Base-by-base conservation (phyloP, 2,888 invertebrate species). In the Corbicula japonica region DNA sequence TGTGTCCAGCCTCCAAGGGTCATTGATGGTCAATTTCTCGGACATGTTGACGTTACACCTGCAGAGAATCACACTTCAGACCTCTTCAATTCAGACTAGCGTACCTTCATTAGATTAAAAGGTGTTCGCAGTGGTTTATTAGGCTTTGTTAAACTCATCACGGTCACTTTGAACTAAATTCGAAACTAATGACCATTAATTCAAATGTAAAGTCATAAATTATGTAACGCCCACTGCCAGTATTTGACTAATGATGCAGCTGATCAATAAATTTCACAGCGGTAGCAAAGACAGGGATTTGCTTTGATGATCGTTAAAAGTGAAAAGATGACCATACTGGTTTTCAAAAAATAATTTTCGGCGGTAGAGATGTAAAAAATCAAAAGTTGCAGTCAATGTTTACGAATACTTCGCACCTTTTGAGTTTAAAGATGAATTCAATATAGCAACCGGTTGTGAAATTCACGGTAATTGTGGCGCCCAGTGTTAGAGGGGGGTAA, bases 31-130 rank as follows among this genome's bases (percentile, higher is more conserved):
- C 75, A 69, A 48, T 75, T 56, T 52, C 21, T 50, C 15, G 68
- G 69, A 75, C 75, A 75, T 54, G 61, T 68, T 75, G 75, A 63
- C 69, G 68, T 62, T 69, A 28, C 69, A 69, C 62, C 75, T 28
- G 69, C 52, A 23, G 75, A 12, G 62, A 44, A 62, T 72, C 71
- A 44, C 71, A 61, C 62, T 63, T 72, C 62, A 52, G 35, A 72
- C 62, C 28, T 28, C 15, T 72, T 30, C 1, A 26, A 8, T 23
- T 41, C 62, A 62, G 54, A 44, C 62, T 41, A 52, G n/a, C 46
- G 32, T 41, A 41, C 54, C 38, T 72, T 52, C 71, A 62, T 72
- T 62, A 54, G 54, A 61, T 34, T 61, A 72, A 50, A 72, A 62
- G 23, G 62, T 46, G n/a, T 38, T 56, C 35, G 63, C 46, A 52